Evolutionary conservation across 2,797 vertebrate species (phyloP).

Genomic region (Tamandua tetradactyla): DNA sequence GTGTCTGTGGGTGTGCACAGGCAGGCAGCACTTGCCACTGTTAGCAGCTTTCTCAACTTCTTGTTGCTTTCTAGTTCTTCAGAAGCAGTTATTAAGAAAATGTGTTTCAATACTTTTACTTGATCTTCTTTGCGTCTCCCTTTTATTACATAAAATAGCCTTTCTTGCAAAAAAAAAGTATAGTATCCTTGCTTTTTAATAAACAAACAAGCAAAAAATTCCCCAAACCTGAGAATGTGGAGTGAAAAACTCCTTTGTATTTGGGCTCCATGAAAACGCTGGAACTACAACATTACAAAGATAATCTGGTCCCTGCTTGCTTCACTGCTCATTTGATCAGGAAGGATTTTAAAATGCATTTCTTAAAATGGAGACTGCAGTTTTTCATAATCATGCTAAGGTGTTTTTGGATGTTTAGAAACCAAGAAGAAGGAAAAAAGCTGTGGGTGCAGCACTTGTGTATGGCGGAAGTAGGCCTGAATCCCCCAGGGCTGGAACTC

Average conservation of each 20-base stretch:
- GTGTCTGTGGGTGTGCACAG: accelerated
- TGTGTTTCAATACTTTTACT: constrained; percentile 27
- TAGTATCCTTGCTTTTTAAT: background rate
- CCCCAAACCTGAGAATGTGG: background rate
- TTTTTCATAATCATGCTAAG: background rate
- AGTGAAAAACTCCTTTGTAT: background rate
- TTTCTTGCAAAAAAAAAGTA: background rate
- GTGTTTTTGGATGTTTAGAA: constrained; percentile 36
- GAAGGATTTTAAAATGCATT: background rate
- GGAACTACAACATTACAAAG: background rate
- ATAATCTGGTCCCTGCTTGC: background rate
- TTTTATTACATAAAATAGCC: background rate
- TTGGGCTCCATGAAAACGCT: constrained; percentile 18
- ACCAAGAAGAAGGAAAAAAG: background rate
- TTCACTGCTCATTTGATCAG: background rate
- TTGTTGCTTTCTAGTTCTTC: constrained; percentile 17
- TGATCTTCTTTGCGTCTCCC: background rate
- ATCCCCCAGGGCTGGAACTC: background rate
- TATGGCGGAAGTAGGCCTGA: background rate
- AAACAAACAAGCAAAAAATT: background rate
- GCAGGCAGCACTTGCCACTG: background rate
- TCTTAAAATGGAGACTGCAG: background rate
- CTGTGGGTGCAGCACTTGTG: background rate
- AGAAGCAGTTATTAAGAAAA: constrained; percentile 30
- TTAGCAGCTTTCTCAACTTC: background rate